Conservation (phyloP, 2,113 vertebrate species). For the Petromus typicus region DNA sequence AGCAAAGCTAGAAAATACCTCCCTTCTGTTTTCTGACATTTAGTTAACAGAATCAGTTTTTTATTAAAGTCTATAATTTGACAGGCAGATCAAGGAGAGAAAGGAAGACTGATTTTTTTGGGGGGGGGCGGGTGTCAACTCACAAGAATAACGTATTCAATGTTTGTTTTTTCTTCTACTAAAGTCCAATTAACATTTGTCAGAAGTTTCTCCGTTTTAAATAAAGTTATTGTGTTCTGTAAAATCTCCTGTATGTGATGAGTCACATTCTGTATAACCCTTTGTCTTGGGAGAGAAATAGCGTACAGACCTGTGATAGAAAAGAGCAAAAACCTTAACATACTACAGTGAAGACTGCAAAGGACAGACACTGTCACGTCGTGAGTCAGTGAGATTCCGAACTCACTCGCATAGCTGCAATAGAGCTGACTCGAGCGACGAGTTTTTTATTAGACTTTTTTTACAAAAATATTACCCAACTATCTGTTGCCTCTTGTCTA, state of each 20-base stretch:
- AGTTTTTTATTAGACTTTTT: not conserved
- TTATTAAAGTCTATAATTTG: not conserved
- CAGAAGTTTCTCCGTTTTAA: conserved; percentile 77
- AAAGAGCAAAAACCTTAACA: not conserved
- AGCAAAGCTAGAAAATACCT: not conserved
- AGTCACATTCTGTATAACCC: conserved; percentile 67
- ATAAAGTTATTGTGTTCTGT: conserved; percentile 69
- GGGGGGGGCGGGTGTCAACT: conserved; percentile 51
- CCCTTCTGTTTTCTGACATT: not conserved
- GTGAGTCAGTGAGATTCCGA: not conserved
- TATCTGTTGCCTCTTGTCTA: not conserved
- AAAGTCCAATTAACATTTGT: conserved; percentile 78
- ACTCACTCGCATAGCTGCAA: not conserved
- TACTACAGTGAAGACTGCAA: not conserved
- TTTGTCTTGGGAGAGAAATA: conserved; percentile 75
- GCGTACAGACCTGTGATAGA: conserved; percentile 69
- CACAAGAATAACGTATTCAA: conserved; percentile 61
- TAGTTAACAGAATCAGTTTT: conserved; percentile 24
- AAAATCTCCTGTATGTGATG: conserved; percentile 75
- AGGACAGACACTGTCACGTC: not conserved
- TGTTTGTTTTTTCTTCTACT: conserved; percentile 75
- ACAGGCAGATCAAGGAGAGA: not conserved
- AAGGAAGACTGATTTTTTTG: not conserved
- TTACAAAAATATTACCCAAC: not conserved
- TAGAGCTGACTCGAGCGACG: not conserved